These are phyloP conservation scores for Ophioninae sp. DNA, from an alignment of 2,888 invertebrate genomes.

Conservation along the genomic window DNA sequence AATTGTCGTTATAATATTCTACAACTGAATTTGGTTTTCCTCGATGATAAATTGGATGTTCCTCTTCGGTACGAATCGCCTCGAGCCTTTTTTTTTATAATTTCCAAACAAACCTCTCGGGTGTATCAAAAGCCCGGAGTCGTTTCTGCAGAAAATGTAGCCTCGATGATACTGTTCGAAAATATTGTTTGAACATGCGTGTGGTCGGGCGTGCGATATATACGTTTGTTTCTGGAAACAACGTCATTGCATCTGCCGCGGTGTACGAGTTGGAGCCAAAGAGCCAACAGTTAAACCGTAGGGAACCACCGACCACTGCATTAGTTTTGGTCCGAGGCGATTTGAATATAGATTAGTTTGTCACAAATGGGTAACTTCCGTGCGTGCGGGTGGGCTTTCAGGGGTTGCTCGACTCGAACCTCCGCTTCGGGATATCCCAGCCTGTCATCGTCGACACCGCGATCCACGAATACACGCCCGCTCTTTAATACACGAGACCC, in stretches of 20 bases:
- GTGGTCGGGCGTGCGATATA: too few relatives aligned
- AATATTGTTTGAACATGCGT: too few relatives aligned
- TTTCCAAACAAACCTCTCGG: too few relatives aligned
- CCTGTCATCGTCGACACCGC: conserved; percentile 29
- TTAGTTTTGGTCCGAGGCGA: conserved; percentile 80
- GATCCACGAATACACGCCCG: conserved; percentile 9
- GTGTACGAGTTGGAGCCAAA: conserved; percentile 39
- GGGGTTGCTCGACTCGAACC: conserved; percentile 33
- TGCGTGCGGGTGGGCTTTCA: conserved; percentile 26
- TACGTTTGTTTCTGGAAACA: conserved; percentile 1
- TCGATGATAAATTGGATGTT: too few relatives aligned
- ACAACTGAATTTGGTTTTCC: too few relatives aligned
- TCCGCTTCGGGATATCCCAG: conserved; percentile 23
- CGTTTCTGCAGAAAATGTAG: too few relatives aligned
- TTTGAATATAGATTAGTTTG: conserved; percentile 81
- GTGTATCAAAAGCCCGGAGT: too few relatives aligned
- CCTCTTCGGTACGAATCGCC: too few relatives aligned
- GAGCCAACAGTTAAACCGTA: conserved; percentile 47
- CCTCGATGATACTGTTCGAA: too few relatives aligned
- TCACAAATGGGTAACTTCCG: conserved; percentile 75
- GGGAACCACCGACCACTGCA: conserved; percentile 74
- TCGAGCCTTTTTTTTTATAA: too few relatives aligned
- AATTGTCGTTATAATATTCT: too few relatives aligned
- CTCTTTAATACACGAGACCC: conserved; percentile 9
- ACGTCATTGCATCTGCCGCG: conserved; percentile 18